These are phyloP conservation scores for Sinotaia quadrata DNA, from an alignment of 2,888 invertebrate genomes.

Conservation along the genomic window DNA sequence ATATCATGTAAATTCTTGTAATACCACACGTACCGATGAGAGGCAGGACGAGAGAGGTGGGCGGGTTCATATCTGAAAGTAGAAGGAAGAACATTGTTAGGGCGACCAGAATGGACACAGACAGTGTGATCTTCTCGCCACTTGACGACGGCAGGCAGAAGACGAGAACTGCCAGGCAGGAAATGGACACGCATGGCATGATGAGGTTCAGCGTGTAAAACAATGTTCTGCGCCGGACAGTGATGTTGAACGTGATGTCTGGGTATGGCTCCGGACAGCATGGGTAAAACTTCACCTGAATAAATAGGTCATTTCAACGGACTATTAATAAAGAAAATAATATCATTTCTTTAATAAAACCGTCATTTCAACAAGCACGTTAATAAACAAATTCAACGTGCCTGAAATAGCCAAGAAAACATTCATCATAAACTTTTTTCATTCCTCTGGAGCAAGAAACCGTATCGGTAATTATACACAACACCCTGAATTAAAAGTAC, in stretches of 20 bases:
- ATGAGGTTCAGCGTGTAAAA: slow-evolving; percentile 98
- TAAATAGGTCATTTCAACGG: not conserved
- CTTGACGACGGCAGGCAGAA: slow-evolving; percentile 98
- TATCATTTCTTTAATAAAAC: no score
- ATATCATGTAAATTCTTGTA: no score
- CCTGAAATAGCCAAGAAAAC: no score
- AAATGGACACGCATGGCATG: slow-evolving; percentile 96
- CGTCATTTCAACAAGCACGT: no score
- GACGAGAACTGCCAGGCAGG: slow-evolving; percentile 96
- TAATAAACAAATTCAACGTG: no score
- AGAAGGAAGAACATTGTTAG: slow-evolving; percentile 99
- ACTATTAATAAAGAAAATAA: no score
- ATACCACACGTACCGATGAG: slow-evolving; percentile 79
- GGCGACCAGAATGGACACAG: slow-evolving; percentile 96
- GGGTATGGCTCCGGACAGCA: slow-evolving; percentile 72
- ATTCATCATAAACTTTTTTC: no score
- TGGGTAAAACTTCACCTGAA: slow-evolving; percentile 74
- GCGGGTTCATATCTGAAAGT: slow-evolving; percentile 98
- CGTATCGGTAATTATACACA: no score
- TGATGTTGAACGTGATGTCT: slow-evolving; percentile 73
- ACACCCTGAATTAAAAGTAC: no score
- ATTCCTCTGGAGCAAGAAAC: no score
- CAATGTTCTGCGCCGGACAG: slow-evolving; percentile 77
- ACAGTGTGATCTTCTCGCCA: slow-evolving; percentile 97
- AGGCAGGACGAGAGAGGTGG: slow-evolving; percentile 96